These are phyloP conservation scores for Tilapia sparmanii DNA, from an alignment of 2,113 vertebrate genomes.

Conservation along the genomic window DNA sequence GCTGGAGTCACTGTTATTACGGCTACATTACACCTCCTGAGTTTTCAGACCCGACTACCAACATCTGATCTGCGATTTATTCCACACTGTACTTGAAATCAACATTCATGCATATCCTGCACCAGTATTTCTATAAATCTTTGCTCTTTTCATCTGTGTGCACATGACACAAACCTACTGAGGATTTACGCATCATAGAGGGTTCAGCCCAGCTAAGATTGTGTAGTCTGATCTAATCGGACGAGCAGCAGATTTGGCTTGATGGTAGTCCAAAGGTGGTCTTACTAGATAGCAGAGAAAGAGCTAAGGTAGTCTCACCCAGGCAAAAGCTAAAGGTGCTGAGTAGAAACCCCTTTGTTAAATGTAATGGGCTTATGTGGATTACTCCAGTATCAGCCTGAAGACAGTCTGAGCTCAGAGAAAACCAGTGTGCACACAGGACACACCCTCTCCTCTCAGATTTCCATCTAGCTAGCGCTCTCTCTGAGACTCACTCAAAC, in stretches of 20 bases:
- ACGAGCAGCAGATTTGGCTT: background rate
- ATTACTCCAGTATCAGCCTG: slow-evolving; percentile 35
- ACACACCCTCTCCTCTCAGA: background rate
- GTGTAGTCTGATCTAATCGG: background rate
- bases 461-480: background rate
- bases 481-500: background rate
- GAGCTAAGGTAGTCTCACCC: background rate
- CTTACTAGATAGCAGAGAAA: background rate
- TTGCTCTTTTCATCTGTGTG: background rate
- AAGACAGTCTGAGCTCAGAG: background rate
- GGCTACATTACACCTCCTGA: background rate
- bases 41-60: background rate
- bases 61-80: background rate
- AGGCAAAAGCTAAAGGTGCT: background rate
- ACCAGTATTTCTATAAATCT: background rate
- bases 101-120: background rate
- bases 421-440: background rate
- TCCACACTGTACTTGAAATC: background rate
- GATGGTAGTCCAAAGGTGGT: background rate
- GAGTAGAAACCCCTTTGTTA: slow-evolving; percentile 16
- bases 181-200: background rate
- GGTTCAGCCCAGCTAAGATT: background rate
- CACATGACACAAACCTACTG: background rate
- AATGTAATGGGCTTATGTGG: slow-evolving; percentile 58
- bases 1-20: background rate